These are phyloP conservation scores for Meloe dianella DNA, from an alignment of 2,888 invertebrate genomes.

Conservation along the genomic window DNA sequence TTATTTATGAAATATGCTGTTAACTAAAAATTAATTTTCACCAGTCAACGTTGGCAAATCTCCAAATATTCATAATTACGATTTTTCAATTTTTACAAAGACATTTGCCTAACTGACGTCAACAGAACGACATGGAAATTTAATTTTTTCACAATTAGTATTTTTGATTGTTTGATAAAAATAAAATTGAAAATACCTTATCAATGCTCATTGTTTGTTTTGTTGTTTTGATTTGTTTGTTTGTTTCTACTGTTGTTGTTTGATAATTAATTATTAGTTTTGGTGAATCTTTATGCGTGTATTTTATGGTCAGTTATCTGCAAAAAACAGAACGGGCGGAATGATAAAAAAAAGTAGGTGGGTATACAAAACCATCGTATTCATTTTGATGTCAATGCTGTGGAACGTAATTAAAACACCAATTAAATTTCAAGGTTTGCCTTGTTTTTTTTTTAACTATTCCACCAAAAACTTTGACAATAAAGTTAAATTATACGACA, in stretches of 20 bases:
- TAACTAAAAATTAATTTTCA: neutral
- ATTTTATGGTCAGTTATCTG: slow-evolving; percentile 4
- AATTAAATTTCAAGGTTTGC: slow-evolving; percentile 4
- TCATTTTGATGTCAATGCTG: slow-evolving; percentile 11
- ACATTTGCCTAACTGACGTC: neutral
- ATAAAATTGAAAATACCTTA: neutral
- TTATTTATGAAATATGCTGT: neutral
- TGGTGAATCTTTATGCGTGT: neutral
- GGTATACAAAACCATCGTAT: neutral
- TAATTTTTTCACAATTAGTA: slow-evolving; percentile 2
- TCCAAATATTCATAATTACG: neutral
- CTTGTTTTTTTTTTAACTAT: neutral
- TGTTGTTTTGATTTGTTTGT: neutral
- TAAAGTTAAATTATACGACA: slow-evolving; percentile 46
- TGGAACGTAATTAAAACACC: slow-evolving; percentile 11
- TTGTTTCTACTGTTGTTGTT: neutral
- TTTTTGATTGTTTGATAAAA: neutral
- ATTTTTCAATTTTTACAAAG: neutral
- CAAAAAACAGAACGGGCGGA: neutral
- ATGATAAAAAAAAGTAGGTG: neutral
- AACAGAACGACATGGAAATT: neutral
- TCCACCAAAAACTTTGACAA: slow-evolving; percentile 41
- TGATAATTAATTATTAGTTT: neutral
- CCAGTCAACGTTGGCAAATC: neutral
- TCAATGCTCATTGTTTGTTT: slow-evolving; percentile 1